A percentile compares a stretch with the other conserved stretches of the same genome.
phyloP scores from a whole-genome alignment of 1,140 invertebrate species.

The Meloidogyne chitwoodi region DNA sequence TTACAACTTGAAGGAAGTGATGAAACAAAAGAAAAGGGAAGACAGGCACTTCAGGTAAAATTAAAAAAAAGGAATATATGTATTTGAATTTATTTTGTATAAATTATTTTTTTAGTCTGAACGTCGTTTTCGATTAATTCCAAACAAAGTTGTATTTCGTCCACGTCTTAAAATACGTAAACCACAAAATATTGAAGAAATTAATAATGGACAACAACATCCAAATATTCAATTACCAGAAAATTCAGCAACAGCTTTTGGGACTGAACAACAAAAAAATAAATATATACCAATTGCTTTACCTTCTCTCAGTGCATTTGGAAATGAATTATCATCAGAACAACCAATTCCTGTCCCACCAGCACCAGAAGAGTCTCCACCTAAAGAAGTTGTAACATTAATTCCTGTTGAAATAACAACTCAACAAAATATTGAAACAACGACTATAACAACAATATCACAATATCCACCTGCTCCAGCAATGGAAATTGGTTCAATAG shows the following conservation, averaged over 20 bases:
- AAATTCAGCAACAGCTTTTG: background rate
- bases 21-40: background rate
- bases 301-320: constrained; percentile 14
- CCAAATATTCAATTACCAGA: background rate
- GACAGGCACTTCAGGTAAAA: background rate
- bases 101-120: constrained; percentile 4
- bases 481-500: constrained; percentile 13
- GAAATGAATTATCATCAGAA: background rate
- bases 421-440: background rate
- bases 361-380: constrained; percentile 5
- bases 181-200: constrained; percentile 25
- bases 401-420: background rate
- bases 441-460: background rate
- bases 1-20: background rate
- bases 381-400: background rate
- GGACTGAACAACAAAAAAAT: background rate
- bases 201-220: background rate
- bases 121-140: constrained; percentile 38
- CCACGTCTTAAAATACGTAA: constrained; percentile 37
- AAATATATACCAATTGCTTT: background rate
- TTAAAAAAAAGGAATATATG: background rate
- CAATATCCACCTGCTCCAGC: constrained; percentile 5
- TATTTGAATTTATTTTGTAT: too few relatives aligned
- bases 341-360: constrained; percentile 8
- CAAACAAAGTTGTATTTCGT: constrained; percentile 38